These are phyloP conservation scores for Orchesellides sinensis DNA, from an alignment of 2,888 invertebrate species.

Conservation along the genomic window DNA sequence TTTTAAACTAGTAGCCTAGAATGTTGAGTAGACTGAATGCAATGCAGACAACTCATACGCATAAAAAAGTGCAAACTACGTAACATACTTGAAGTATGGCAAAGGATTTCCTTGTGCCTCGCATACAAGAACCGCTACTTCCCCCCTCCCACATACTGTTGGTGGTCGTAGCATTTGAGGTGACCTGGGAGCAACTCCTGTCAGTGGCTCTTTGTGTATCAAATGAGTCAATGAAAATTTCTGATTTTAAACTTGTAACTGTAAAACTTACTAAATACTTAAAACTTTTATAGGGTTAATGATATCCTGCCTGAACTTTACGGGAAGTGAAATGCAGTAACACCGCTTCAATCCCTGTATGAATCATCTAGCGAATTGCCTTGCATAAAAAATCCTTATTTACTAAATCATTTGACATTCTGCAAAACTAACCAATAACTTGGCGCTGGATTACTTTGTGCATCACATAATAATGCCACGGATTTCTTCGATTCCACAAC, in stretches of 20 bases:
- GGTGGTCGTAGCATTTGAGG: conserved; percentile 71
- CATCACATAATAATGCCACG: conserved; percentile 72
- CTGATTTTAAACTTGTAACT: too few species aligned
- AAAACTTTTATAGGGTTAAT: too few species aligned
- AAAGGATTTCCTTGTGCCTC: conserved; percentile 77
- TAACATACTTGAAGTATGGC: conserved; percentile 75
- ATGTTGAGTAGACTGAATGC: conserved; percentile 19
- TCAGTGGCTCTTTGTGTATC: conserved; percentile 70
- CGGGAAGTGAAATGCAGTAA: conserved; percentile 33
- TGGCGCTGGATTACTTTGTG: conserved; percentile 74
- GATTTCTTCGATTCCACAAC: conserved; percentile 62
- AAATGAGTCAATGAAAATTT: too few species aligned
- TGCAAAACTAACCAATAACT: conserved; percentile 69
- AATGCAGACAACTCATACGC: conserved; percentile 11
- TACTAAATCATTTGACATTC: too few species aligned
- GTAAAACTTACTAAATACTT: too few species aligned
- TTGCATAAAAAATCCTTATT: too few species aligned
- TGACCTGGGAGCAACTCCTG: conserved; percentile 63
- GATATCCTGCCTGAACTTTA: not conserved
- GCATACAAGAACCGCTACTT: conserved; percentile 75
- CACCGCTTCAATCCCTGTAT: too few species aligned
- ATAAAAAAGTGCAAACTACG: not conserved
- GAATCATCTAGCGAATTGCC: too few species aligned
- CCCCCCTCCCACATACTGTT: conserved; percentile 61
- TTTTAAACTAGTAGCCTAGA: not conserved